phyloP scores from a whole-genome alignment of 2,888 invertebrate genomes.

The Cryptus viduatorius region DNA sequence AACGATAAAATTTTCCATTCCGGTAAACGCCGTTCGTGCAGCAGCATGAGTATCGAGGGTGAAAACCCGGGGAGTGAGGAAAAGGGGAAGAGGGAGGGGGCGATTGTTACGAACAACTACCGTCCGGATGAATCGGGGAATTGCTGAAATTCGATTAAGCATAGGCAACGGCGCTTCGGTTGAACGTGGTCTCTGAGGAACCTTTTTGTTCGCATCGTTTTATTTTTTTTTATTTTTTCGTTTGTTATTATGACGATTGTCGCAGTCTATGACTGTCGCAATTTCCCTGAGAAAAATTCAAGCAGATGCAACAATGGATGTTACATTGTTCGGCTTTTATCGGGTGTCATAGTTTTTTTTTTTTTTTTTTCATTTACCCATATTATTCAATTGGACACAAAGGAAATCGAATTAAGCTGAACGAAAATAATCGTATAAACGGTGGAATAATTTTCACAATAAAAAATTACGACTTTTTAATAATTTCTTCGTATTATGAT shows the following conservation, averaged over 20 bases:
- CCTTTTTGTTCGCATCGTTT: constrained; percentile 27
- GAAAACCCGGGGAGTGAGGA: constrained; percentile 9
- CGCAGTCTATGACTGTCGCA: constrained; percentile 8
- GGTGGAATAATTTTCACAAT: neutral
- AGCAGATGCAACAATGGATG: neutral
- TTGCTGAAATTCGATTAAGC: constrained; percentile 56
- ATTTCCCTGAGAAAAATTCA: neutral
- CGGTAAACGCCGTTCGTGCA: constrained; percentile 58
- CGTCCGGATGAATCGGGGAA: constrained; percentile 56
- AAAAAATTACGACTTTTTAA: neutral
- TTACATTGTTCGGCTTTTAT: neutral
- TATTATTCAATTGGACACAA: neutral
- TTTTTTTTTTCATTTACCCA: neutral
- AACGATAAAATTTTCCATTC: constrained; percentile 66
- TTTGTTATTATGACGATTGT: constrained; percentile 30
- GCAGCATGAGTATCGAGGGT: constrained; percentile 37
- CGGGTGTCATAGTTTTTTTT: neutral
- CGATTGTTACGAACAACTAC: constrained; percentile 52
- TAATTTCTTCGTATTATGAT: too few relatives aligned
- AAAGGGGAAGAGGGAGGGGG: constrained; percentile 10
- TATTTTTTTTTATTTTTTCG: neutral
- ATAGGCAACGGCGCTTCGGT: constrained; percentile 19
- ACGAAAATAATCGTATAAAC: neutral
- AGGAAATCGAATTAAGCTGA: neutral
- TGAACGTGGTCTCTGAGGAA: constrained; percentile 31